These are phyloP conservation scores for Anas flavirostris DNA, from an alignment of 2,797 vertebrate genomes.

Conservation along the genomic window DNA sequence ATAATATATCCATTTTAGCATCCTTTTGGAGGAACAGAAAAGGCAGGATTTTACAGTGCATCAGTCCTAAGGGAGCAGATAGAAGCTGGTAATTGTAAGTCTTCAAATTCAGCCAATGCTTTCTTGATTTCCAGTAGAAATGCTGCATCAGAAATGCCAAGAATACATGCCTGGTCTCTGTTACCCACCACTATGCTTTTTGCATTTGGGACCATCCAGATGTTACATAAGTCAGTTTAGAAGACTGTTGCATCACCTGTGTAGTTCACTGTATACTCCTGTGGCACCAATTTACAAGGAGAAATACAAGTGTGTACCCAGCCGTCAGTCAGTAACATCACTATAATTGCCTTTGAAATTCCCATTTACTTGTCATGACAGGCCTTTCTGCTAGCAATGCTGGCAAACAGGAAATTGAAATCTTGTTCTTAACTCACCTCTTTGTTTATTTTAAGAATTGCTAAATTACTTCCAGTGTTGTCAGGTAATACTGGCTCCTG, in stretches of 20 bases:
- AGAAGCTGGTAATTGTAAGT: not conserved
- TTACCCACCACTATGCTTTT: not conserved
- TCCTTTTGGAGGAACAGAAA: not conserved
- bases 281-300: conserved; percentile 24
- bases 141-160: not conserved
- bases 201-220: not conserved
- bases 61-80: not conserved
- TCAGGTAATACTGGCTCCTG: not conserved
- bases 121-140: not conserved
- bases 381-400: conserved; percentile 5
- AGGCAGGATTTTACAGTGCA: not conserved
- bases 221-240: not conserved
- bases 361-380: conserved; percentile 14
- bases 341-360: conserved; percentile 37
- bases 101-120: not conserved
- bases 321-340: conserved; percentile 5
- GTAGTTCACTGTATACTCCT: conserved; percentile 8
- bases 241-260: not conserved
- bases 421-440: conserved; percentile 13
- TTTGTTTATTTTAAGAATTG: not conserved
- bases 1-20: not conserved
- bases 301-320: not conserved
- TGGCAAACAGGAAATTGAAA: not conserved
- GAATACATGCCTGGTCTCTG: not conserved
- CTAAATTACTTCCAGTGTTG: not conserved